These are phyloP conservation scores for Cantharis rufa DNA, from an alignment of 2,888 invertebrate species.

Conservation along the genomic window DNA sequence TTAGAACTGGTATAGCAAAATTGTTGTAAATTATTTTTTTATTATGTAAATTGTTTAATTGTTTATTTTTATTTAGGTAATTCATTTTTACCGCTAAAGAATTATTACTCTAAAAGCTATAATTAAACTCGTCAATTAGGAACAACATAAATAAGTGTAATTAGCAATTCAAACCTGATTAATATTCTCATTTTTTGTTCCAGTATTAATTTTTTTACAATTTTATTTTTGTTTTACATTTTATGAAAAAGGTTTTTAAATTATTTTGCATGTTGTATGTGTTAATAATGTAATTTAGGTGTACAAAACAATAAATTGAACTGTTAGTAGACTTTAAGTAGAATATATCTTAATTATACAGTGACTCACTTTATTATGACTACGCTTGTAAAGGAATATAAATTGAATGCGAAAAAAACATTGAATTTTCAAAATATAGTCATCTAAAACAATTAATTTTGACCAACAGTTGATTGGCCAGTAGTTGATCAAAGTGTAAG, in stretches of 20 bases:
- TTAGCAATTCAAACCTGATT: not conserved
- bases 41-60: not conserved
- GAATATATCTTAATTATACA: not conserved
- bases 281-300: not conserved
- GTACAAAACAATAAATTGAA: not conserved
- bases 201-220: not conserved
- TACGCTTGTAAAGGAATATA: not conserved
- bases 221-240: not conserved
- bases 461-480: too few relatives aligned
- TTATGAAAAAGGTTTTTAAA: not conserved
- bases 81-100: not conserved
- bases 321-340: not conserved
- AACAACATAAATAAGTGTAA: not conserved
- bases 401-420: too few relatives aligned
- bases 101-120: not conserved
- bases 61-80: not conserved
- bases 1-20: slow-evolving; percentile 11
- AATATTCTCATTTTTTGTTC: not conserved
- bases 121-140: not conserved
- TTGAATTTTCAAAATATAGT: too few relatives aligned
- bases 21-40: not conserved
- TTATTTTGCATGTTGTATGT: not conserved
- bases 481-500: too few relatives aligned
- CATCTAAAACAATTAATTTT: too few relatives aligned
- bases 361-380: not conserved